These are phyloP conservation scores for Belgica antarctica DNA, from an alignment of 2,888 invertebrate species.

Conservation along the genomic window DNA sequence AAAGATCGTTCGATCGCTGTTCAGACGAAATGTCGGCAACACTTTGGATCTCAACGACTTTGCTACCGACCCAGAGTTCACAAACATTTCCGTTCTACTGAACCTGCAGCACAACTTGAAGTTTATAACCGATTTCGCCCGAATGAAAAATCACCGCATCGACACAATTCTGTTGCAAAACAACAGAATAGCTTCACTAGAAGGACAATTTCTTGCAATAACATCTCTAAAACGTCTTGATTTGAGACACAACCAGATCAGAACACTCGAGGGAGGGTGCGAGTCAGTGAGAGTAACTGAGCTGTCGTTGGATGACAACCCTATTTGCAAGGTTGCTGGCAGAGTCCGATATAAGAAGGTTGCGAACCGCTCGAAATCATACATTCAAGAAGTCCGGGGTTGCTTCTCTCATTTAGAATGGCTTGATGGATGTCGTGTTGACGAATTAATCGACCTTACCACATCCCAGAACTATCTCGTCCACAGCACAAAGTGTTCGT, in stretches of 20 bases:
- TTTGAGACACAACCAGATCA: constrained; percentile 21
- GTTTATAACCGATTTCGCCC: background rate
- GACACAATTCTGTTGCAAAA: constrained; percentile 8
- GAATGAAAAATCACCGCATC: background rate
- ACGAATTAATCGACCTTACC: background rate
- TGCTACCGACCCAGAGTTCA: background rate
- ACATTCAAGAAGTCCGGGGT: background rate
- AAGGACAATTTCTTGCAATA: background rate
- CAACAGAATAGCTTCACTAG: background rate
- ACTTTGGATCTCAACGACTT: constrained; percentile 5
- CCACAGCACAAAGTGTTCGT: background rate
- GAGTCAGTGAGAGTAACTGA: background rate
- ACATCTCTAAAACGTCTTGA: background rate
- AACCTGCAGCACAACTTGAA: background rate
- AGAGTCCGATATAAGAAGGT: too few relatives aligned
- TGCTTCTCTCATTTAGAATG: background rate
- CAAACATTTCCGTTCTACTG: background rate
- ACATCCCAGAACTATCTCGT: constrained; percentile 13
- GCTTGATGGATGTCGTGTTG: constrained; percentile 12
- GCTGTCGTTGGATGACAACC: constrained; percentile 28
- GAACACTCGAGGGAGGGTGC: background rate
- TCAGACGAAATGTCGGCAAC: background rate
- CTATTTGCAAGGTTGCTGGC: too few relatives aligned
- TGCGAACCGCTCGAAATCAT: background rate
- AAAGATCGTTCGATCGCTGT: background rate